Evolutionary conservation across 2,113 vertebrate genomes (phyloP).

Genomic region (Mesoclemmys tuberculata): DNA sequence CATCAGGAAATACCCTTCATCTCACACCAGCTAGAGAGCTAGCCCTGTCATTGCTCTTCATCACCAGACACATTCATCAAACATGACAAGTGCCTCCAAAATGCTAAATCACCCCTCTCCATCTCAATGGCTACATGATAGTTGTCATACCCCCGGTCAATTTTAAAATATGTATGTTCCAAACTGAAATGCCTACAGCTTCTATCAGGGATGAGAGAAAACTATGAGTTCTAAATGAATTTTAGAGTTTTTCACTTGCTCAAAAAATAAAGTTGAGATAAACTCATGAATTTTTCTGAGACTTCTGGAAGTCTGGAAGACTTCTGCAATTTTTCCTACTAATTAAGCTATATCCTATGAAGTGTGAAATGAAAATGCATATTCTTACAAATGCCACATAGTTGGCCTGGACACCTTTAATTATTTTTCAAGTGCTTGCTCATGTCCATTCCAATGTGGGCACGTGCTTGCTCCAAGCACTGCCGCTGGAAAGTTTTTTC

Average conservation of each 20-base stretch:
- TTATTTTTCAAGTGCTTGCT: too few relatives aligned
- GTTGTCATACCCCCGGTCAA: conserved; percentile 42
- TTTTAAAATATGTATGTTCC: conserved; percentile 42
- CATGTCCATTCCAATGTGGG: too few relatives aligned
- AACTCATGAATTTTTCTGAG: background rate
- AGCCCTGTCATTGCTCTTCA: conserved; percentile 30
- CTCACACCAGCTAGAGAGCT: background rate
- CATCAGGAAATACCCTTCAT: conserved; percentile 24
- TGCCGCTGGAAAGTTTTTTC: too few relatives aligned
- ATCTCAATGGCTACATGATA: conserved; percentile 67
- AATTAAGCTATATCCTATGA: background rate
- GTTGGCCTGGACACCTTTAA: too few relatives aligned
- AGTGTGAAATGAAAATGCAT: background rate
- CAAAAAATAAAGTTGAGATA: background rate
- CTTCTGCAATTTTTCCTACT: background rate
- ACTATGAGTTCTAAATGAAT: background rate
- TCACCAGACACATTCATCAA: conserved; percentile 63
- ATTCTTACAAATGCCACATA: background rate
- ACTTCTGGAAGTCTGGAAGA: background rate
- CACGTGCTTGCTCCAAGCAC: too few relatives aligned
- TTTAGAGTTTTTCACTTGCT: background rate
- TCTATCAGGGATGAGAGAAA: conserved; percentile 10
- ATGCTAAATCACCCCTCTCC: conserved; percentile 53
- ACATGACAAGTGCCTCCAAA: conserved; percentile 56
- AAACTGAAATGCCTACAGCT: background rate